Evolutionary conservation across 1,140 invertebrate species (phyloP), one percentile per base, ranked within the genome.

Genomic region (Drosophila triauraria): DNA sequence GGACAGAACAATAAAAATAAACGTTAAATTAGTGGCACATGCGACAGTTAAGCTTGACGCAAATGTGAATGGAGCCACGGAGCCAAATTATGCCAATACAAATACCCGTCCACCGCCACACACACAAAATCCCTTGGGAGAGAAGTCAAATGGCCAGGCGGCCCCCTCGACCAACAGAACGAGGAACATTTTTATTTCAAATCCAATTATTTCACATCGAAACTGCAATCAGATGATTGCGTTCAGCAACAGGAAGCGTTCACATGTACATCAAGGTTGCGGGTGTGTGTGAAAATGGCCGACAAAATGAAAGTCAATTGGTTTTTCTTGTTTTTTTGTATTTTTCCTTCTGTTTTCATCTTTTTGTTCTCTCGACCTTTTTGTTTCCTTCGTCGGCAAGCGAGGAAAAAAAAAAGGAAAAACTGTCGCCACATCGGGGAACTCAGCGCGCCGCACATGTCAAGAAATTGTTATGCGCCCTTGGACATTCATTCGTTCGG

Each of bases 251-350:
- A 91, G 80, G 78, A 91, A 77, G 61, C 48, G 46, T 15, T 46
- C 67, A 62, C 50, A 64, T 50, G 46, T 48, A 60, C 38, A 60
- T 51, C 40, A 43, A 63, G 25, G 57, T 12, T 35, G 20, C 23
- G 58, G 58, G 57, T 57, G 44, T 40, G 40, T 71, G 69, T 75
- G 85, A 72, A 90, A 90, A 90, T 88, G 87, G 85, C 81, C 81
- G 78, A 90, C 85, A 90, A 85, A 90, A 90, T 90, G 86, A 90
- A 90, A 90, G 86, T 90, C 85, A 90, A 90, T 85, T 90, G 85
- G 85, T 72, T 75, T 83, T 90, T 76, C 62, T 61, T 67, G 32
- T 56, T 65, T 59, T 50, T 25, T 62, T 47, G 7, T 10, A 44
- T 58, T 35, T 53, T 54, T 23, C 51, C 51, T 44, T 65, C 42